Evolutionary conservation across 1,140 invertebrate genomes (phyloP), one percentile per base, ranked within the genome.

Genomic region (Liolophura sinensis): DNA sequence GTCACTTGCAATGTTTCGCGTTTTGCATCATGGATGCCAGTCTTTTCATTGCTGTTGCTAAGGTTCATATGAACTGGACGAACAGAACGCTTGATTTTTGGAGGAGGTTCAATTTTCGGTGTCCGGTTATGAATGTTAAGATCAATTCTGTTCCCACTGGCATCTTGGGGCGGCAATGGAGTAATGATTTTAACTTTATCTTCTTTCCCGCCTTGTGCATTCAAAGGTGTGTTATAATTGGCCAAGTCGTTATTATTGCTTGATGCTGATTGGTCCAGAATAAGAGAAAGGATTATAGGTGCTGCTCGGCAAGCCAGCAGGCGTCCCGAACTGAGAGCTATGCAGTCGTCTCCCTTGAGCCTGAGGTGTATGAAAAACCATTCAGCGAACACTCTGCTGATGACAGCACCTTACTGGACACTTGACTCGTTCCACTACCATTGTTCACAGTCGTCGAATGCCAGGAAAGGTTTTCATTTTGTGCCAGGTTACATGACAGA

Each of bases 31-130:
- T 50, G 40, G 22, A 20, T 52, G 52, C 50, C 25, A 6, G 63
- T 48, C 14, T 56, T 64, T 15, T 25, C 18, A 16, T 54, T 27
- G 14, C 54, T 57, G n/a, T 25, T 25, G 20, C 31, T 27, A 4
- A 22, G 40, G 18, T 55, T 49, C 22, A 27, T 52, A 9, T 49
- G 46, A 9, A 40, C 20, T 15, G 50, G 62, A 25, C 65, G 65
- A 50, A 54, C 31, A 14, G 59, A 62, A 9, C 67, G 57, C 22
- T 60, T 69, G 59, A 62, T 63, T 67, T 60, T 73, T 60, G 79
- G 77, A 12, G 79, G 79, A 5, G 79, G 79, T 48, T 76, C 77
- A 3, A 80, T 65, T 50, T 75, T 78, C 24, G 78, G 78, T 11
- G 73, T 61, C 7, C 31, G 1, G 15, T 63, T 65, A 24, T 68